Conservation (phyloP, 2,888 invertebrate species). For the Agrenia bidenticulata region DNA sequence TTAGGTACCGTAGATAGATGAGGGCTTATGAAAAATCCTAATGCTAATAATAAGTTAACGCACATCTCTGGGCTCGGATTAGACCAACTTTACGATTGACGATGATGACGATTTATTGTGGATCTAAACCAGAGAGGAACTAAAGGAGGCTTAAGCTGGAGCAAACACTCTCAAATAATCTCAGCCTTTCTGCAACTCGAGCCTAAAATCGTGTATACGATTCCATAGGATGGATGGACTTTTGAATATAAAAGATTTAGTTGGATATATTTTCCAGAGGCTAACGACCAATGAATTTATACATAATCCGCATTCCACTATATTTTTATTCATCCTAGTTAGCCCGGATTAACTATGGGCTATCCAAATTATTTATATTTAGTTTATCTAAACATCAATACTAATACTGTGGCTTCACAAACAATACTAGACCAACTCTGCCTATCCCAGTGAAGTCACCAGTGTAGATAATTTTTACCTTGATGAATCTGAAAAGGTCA, state of each 20-base stretch:
- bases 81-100: constrained; percentile 21
- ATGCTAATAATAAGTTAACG: constrained; percentile 25
- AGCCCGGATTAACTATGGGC: no score
- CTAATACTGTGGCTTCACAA: no score
- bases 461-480: no score
- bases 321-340: constrained; percentile 2
- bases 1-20: constrained; percentile 10
- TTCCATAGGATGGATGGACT: no score
- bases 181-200: no score
- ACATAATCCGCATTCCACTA: constrained; percentile 8
- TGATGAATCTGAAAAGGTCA: no score
- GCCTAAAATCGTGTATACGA: no score
- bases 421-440: no score
- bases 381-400: no score
- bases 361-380: no score
- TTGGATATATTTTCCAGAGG: background rate
- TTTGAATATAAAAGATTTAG: no score
- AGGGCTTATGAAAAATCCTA: constrained; percentile 24
- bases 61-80: constrained; percentile 18
- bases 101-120: constrained; percentile 26
- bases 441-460: no score
- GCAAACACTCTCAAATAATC: constrained; percentile 9
- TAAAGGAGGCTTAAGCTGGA: constrained; percentile 14
- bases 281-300: constrained; percentile 20
- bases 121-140: constrained; percentile 15